Base-by-base conservation (phyloP, 2,797 vertebrate species). In the Ispidina lecontei region DNA sequence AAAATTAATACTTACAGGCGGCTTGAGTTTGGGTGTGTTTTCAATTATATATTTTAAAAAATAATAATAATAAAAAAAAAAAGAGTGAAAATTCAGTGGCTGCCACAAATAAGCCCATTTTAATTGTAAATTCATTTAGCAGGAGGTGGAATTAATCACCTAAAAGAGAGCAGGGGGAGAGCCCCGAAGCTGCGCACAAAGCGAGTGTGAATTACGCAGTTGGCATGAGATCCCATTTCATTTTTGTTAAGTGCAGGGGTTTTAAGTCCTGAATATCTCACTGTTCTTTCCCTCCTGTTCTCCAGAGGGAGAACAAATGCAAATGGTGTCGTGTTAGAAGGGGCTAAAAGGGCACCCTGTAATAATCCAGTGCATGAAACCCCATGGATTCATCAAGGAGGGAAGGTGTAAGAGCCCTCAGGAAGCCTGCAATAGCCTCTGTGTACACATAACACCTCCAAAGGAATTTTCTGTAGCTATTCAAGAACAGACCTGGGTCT, bases 1-100 rank as follows among this genome's bases (percentile, higher is more conserved):
- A 95, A 97, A 97, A 96, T 97, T 95, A 97, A 96, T 96, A 95
- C 95, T 95, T 96, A 84, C 71, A 95, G 93, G 78, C 78, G 0
- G 88, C 85, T 91, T 79, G 83, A 67, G 81, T 93, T 94, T 80
- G 87, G 81, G 93, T 96, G 92, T 97, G 97, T 95, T 97, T 96
- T 95, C 94, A 97, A 97, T 97, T 97, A 94, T 65, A 81, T 67
- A 86, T 86, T 84, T 39, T 6, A 4, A 15, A 51, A 17, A 44
- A 15, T 43, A 51, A 51, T 28, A 49, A 49, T 51, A 26, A 37
- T 37, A 49, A 44, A 52, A 56, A 25, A 19, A 67, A 54, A 67
- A 15, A 19, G 1, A 4, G 15, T 71, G 77, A 84, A 94, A 93
- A 95, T 92, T 94, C 94, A 96, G 91, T 94, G 94, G 90, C 95